Evolutionary conservation across 2,797 vertebrate genomes (phyloP).

Genomic region (Chloroceryle inda): DNA sequence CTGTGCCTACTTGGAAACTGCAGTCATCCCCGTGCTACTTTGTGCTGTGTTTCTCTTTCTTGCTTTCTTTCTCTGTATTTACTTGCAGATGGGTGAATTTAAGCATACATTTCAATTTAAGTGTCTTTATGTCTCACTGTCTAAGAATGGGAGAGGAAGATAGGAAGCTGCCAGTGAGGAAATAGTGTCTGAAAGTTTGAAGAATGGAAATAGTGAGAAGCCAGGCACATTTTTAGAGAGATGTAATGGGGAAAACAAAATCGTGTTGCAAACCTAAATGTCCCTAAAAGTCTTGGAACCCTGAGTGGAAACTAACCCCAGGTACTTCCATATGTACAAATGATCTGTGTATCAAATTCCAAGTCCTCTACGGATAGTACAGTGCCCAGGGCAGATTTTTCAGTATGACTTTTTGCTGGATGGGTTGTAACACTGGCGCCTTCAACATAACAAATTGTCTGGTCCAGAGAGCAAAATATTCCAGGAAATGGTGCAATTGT

Average conservation of each 20-base stretch:
- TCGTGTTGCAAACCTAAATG: constrained; percentile 31
- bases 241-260: constrained; percentile 51
- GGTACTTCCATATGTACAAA: constrained; percentile 13
- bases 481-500: constrained; percentile 57
- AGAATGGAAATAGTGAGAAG: constrained; percentile 70
- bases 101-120: constrained; percentile 33
- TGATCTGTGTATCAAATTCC: neutral
- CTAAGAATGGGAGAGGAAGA: constrained; percentile 71
- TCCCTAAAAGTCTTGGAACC: constrained; percentile 41
- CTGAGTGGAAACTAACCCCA: neutral
- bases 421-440: constrained; percentile 36
- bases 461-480: constrained; percentile 30
- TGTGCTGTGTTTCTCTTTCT: neutral
- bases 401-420: constrained; percentile 42
- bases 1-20: neutral
- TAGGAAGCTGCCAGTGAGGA: constrained; percentile 66
- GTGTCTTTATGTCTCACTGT: constrained; percentile 66
- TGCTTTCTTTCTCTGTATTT: constrained; percentile 14
- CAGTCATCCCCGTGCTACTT: neutral
- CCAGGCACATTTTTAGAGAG: constrained; percentile 49
- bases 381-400: neutral
- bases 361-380: neutral
- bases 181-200: constrained; percentile 57
- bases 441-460: constrained; percentile 25
- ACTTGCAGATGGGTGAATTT: constrained; percentile 42